Conservation (phyloP, 2,797 vertebrate species). For the Danio choprae region DNA sequence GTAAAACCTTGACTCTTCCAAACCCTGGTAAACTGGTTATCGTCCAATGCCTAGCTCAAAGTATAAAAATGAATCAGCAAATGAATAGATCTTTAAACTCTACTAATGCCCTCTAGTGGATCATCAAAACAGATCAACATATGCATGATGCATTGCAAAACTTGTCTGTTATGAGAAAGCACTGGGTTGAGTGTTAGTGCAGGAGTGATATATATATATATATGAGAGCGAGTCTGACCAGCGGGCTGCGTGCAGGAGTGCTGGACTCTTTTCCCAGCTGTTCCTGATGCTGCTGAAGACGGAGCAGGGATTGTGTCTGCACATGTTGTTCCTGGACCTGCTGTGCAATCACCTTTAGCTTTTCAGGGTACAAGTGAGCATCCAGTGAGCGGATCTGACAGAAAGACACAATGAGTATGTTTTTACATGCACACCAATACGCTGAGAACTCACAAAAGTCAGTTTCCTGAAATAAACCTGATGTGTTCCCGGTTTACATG, state of each 20-base stretch:
- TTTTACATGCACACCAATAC: not conserved
- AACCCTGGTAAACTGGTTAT: no score
- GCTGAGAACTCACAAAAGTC: no score
- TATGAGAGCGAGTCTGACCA: conserved; percentile 76
- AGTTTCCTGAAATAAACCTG: no score
- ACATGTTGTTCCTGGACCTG: conserved; percentile 92
- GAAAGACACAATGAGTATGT: conserved; percentile 2
- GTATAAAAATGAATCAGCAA: no score
- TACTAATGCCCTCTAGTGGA: conserved; percentile 56
- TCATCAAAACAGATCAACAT: not conserved
- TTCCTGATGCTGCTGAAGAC: conserved; percentile 77
- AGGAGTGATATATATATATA: not conserved
- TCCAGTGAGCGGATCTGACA: conserved; percentile 91
- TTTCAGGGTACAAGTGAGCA: conserved; percentile 95
- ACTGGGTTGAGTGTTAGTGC: not conserved
- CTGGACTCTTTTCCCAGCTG: conserved; percentile 82
- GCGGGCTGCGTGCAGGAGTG: conserved; percentile 83
- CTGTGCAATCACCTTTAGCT: conserved; percentile 93
- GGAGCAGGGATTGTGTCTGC: conserved; percentile 82
- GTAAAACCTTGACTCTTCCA: no score
- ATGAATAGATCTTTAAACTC: conserved; percentile 16
- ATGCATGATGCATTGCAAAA: not conserved
- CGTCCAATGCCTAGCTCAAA: no score
- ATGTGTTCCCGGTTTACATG: no score
- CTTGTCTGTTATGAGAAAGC: not conserved